Evolutionary conservation across 2,113 vertebrate genomes (phyloP), one percentile per base, ranked within the genome.

Genomic region (Misgurnus mizolepis): DNA sequence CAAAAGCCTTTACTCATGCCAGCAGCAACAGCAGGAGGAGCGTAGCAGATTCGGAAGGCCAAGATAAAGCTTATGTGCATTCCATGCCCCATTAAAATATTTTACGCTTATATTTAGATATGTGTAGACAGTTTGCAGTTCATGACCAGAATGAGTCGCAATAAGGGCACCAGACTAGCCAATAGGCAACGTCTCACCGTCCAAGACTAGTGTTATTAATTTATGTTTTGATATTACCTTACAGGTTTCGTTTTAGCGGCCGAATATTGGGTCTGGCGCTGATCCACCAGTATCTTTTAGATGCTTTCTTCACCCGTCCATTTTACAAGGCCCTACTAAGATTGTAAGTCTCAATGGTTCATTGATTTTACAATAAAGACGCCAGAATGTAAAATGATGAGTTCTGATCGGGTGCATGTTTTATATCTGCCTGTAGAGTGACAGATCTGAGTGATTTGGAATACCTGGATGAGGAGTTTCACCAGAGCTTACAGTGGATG

Each of bases 401-500:
- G 4, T 41, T 67, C 18, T 68, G 4, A 67, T 62, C 43, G 45
- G 27, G 18, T 81, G 15, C 34, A 0, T 80, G 27, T 73, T 27
- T 75, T 73, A 76, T 67, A 76, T 67, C 4, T 64, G n/a, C 47
- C 0, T 60, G 6, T 88, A 99, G 98, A 75, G 91, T 96, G 0
- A 98, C 97, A 61, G 97, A 99, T 87, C 90, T 99, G 87, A 99
- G 96, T 3, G 98, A 99, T 82, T 92, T 99, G 67, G 98, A 99
- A 85, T 99, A 98, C 80, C 88, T 99, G 87, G 97, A 98, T 80
- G 98, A 99, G 87, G 98, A 99, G 88, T 99, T 99, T 89, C 98
- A 99, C 85, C 97, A 97, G 84, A 99, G 97, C 66, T 91, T 99
- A 84, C 98, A 99, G 81, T 99, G 98, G 98, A 98, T 99, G 96